Evolutionary conservation across 1,140 invertebrate genomes (phyloP).

Genomic region (Maconellicoccus hirsutus): DNA sequence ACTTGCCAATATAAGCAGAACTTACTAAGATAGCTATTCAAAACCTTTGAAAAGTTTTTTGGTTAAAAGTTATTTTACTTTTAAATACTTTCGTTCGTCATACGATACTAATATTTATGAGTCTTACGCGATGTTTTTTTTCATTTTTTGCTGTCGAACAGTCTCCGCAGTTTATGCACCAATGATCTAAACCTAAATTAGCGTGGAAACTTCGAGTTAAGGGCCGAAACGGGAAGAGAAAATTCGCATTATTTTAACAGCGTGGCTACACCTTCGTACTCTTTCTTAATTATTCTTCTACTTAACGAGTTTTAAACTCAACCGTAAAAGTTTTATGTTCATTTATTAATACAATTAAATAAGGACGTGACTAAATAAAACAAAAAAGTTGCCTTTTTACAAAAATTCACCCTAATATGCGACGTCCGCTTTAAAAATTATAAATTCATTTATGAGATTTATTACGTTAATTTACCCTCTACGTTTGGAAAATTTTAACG

Average conservation of each 20-base stretch:
- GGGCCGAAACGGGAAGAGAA: neutral
- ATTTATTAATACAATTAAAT: conserved; percentile 21
- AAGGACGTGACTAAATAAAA: conserved; percentile 15
- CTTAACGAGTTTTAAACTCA: conserved; percentile 18
- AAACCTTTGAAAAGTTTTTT: too few species aligned
- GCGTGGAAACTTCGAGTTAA: neutral
- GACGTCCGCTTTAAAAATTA: conserved; percentile 8
- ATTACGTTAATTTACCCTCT: neutral
- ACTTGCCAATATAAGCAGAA: too few species aligned
- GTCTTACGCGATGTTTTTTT: too few species aligned
- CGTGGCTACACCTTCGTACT: conserved; percentile 18
- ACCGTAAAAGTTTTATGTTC: conserved; percentile 19
- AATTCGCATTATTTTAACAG: conserved; percentile 15
- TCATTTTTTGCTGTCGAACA: neutral
- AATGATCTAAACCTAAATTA: conserved; percentile 20
- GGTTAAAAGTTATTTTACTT: too few species aligned
- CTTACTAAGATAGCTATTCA: too few species aligned
- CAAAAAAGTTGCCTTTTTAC: neutral
- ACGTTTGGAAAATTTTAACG: neutral
- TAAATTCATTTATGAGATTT: neutral
- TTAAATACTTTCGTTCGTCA: too few species aligned
- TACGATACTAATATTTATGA: too few species aligned
- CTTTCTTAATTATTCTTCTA: conserved; percentile 19
- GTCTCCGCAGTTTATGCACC: conserved; percentile 15
- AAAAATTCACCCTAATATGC: conserved; percentile 2